Percentiles rank a stretch among this genome's conserved stretches.
phyloP scores from a whole-genome alignment of 2,888 invertebrate species.

The Phyllotreta striolata region DNA sequence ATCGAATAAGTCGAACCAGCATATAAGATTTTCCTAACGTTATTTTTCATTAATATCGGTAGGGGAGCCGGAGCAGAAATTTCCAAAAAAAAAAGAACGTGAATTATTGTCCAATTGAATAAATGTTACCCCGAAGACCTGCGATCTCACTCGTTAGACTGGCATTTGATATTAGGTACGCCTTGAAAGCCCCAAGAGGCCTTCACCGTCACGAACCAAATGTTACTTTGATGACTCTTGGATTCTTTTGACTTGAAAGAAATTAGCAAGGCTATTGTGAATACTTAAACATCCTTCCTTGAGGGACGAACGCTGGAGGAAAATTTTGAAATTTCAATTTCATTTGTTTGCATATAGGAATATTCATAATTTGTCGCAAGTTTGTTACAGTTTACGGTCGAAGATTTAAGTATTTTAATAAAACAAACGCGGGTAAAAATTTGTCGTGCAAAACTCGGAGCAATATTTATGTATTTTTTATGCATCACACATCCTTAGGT shows the following conservation, averaged over 20 bases:
- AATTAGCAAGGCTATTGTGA: constrained; percentile 19
- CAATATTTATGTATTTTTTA: constrained; percentile 16
- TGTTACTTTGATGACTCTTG: constrained; percentile 29
- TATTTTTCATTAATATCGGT: constrained; percentile 1
- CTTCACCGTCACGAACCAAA: constrained; percentile 30
- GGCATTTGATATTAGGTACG: constrained; percentile 37
- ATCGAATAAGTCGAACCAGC: too few relatives aligned
- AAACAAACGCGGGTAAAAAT: neutral
- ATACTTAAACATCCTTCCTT: neutral
- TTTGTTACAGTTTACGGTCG: too few relatives aligned
- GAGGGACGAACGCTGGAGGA: neutral
- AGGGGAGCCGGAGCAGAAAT: neutral
- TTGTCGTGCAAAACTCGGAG: constrained; percentile 1
- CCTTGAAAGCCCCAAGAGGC: constrained; percentile 25
- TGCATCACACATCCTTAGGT: constrained; percentile 13
- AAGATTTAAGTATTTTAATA: too few relatives aligned
- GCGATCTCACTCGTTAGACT: constrained; percentile 26
- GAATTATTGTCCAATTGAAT: constrained; percentile 31
- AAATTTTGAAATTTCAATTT: too few relatives aligned
- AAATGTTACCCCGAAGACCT: constrained; percentile 32
- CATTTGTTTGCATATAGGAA: too few relatives aligned
- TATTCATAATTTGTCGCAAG: too few relatives aligned
- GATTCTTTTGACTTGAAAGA: constrained; percentile 18
- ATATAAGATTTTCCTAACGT: neutral
- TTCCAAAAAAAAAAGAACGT: neutral